phyloP scores from a whole-genome alignment of 2,113 vertebrate genomes.

The Macrotus californicus region DNA sequence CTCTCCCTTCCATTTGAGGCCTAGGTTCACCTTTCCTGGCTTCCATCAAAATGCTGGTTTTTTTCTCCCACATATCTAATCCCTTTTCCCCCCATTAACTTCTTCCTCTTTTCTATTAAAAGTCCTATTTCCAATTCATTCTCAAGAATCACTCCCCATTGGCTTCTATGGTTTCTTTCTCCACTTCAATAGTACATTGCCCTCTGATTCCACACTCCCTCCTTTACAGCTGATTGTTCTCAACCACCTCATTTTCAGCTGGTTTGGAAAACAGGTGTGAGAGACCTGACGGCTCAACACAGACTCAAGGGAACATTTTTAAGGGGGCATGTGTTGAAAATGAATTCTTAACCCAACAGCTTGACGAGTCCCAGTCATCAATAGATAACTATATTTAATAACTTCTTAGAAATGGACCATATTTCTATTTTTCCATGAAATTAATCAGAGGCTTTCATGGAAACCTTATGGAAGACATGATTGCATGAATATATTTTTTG shows the following conservation, averaged over 20 bases:
- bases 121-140: not conserved
- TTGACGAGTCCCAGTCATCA: not conserved
- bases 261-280: not conserved
- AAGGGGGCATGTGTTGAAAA: not conserved
- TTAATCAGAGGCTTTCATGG: conserved; percentile 10
- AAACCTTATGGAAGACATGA: not conserved
- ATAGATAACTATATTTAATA: not conserved
- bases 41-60: not conserved
- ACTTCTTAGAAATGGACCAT: not conserved
- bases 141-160: not conserved
- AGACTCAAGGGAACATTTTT: conserved; percentile 22
- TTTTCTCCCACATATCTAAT: not conserved
- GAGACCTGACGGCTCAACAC: not conserved
- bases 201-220: not conserved
- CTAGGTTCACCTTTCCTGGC: not conserved
- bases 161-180: not conserved
- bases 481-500: not conserved
- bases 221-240: not conserved
- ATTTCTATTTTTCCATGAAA: conserved; percentile 34
- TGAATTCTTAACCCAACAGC: not conserved
- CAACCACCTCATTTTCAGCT: not conserved
- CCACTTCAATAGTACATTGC: not conserved
- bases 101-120: not conserved
- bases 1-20: not conserved
- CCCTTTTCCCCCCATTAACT: not conserved